A percentile compares a stretch with the other conserved stretches of the same genome.
phyloP scores from a whole-genome alignment of 2,113 vertebrate genomes.

The Psilopogon haemacephalus region DNA sequence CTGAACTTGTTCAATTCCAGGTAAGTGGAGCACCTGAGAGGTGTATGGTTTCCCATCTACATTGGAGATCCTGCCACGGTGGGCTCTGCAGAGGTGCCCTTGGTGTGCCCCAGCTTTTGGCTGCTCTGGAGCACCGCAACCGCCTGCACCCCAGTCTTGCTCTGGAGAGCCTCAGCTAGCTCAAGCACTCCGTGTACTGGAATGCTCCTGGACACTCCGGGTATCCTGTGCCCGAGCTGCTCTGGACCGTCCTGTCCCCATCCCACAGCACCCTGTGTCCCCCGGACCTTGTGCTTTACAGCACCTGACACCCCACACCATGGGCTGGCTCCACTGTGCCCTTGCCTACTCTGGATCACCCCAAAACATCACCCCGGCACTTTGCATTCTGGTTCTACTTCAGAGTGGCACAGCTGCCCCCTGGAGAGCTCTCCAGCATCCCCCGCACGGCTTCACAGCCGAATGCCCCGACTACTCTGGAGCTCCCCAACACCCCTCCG shows the following conservation, averaged over 20 bases:
- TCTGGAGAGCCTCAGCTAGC: neutral
- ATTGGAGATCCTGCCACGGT: accelerated
- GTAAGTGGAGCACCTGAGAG: neutral
- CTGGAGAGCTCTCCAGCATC: neutral
- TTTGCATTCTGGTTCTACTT: neutral
- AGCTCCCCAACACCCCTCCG: neutral
- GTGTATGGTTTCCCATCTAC: neutral
- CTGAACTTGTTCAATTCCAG: neutral
- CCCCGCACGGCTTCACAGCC: neutral
- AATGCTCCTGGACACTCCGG: neutral
- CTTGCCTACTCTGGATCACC: neutral
- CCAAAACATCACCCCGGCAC: neutral
- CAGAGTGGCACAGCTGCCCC: neutral
- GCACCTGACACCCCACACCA: no score
- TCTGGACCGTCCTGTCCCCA: neutral
- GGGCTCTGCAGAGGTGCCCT: neutral
- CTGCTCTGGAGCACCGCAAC: accelerated
- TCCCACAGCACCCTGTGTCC: no score
- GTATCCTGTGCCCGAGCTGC: no score
- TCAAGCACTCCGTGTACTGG: neutral
- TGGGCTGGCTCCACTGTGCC: neutral
- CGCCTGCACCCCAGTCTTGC: neutral
- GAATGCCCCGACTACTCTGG: neutral
- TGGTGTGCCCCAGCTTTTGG: neutral
- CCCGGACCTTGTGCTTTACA: neutral